Evolutionary conservation across 2,888 invertebrate species (phyloP).

Genomic region (Didymodactylos carnosus): DNA sequence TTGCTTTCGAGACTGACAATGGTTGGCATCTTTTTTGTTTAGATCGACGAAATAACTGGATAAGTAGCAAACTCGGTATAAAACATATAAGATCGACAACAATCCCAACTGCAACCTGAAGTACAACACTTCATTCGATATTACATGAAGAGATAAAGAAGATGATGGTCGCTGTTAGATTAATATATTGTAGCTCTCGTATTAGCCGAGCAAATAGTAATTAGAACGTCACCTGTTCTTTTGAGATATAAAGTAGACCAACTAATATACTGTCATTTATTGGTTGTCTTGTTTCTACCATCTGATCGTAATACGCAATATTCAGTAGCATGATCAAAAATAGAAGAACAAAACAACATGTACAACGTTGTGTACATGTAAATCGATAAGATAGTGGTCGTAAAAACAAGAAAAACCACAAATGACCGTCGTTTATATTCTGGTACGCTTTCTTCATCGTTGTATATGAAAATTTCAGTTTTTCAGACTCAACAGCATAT

Average conservation of each 20-base stretch:
- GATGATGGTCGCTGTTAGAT: too few relatives aligned
- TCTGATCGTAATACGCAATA: conserved; percentile 39
- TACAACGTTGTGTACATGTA: conserved; percentile 35
- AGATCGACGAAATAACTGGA: conserved; percentile 35
- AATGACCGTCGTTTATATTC: conserved; percentile 37
- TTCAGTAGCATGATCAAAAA: conserved; percentile 39
- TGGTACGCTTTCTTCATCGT: conserved; percentile 17
- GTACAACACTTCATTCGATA: too few relatives aligned
- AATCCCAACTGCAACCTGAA: conserved; percentile 26
- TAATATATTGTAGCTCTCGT: too few relatives aligned
- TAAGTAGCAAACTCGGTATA: conserved; percentile 34
- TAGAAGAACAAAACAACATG: conserved; percentile 37
- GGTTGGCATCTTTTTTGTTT: conserved; percentile 22
- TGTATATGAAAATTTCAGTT: conserved; percentile 30
- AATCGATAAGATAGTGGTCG: conserved; percentile 37
- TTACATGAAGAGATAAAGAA: too few relatives aligned
- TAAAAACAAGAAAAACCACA: conserved; percentile 40
- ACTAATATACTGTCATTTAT: background rate
- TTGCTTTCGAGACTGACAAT: background rate
- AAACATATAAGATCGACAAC: conserved; percentile 36
- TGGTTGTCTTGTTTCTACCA: background rate
- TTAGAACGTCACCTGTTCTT: background rate
- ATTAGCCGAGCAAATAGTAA: too few relatives aligned
- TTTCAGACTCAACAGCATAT: conserved; percentile 36
- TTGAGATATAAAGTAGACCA: background rate